Evolutionary conservation across 2,113 vertebrate species (phyloP).

Genomic region (Hystrix cristata): DNA sequence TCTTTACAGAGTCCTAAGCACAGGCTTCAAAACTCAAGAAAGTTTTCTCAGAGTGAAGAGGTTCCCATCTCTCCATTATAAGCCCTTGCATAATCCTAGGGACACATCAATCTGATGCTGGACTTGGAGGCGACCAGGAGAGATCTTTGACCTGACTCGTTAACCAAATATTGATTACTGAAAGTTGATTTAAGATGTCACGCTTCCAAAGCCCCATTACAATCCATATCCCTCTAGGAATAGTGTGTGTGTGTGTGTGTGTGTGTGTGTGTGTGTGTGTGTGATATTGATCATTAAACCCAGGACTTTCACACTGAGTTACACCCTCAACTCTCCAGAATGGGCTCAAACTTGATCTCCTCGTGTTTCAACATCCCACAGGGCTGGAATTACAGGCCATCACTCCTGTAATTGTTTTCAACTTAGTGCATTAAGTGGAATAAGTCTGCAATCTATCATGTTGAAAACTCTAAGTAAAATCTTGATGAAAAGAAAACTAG

Average conservation of each 20-base stretch:
- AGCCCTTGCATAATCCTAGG: neutral
- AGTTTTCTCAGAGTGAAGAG: neutral
- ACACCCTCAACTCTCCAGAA: neutral
- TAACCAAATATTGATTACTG: neutral
- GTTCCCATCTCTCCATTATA: too few species aligned
- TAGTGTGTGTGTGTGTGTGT: neutral
- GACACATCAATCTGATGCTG: neutral
- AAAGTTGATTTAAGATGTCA: neutral
- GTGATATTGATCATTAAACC: neutral
- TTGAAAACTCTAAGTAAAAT: slow-evolving; percentile 14
- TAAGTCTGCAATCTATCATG: neutral
- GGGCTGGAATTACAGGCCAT: neutral
- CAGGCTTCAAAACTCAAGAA: neutral
- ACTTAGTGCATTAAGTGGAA: neutral
- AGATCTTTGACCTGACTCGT: neutral
- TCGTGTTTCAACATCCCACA: neutral
- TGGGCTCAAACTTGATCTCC: neutral
- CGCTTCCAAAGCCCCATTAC: neutral
- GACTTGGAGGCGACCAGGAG: neutral
- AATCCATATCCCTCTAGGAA: neutral
- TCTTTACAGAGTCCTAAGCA: neutral
- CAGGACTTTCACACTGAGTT: neutral
- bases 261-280: neutral
- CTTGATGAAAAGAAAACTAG: neutral
- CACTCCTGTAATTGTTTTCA: neutral